A percentile compares a stretch with the other conserved stretches of the same genome.
Evolutionary conservation across 2,113 vertebrate species (phyloP).

Genomic region (Scatophagus argus): DNA sequence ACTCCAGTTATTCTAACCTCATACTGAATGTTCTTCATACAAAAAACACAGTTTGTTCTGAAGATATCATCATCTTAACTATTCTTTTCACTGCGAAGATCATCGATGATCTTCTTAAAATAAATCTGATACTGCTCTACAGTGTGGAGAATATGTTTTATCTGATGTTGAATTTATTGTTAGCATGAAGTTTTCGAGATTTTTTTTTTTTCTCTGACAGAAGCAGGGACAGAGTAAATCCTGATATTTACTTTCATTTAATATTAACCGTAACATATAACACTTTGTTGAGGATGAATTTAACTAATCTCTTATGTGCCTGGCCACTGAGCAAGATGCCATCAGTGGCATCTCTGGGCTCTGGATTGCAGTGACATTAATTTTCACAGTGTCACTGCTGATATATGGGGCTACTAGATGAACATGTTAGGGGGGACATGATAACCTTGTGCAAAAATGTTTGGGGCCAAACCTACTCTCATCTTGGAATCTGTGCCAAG

Average conservation of each 20-base stretch:
- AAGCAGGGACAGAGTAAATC: neutral
- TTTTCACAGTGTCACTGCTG: conserved; percentile 81
- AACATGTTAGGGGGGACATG: conserved; percentile 74
- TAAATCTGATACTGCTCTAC: neutral
- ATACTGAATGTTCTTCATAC: conserved; percentile 30
- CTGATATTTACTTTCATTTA: conserved; percentile 8
- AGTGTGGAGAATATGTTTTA: neutral
- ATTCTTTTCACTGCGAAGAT: conserved; percentile 24
- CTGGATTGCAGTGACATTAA: conserved; percentile 73
- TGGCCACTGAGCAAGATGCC: conserved; percentile 48
- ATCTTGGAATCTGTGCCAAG: conserved; percentile 41
- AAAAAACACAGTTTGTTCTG: conserved; percentile 14
- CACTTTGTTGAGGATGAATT: conserved; percentile 28
- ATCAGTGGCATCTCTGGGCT: conserved; percentile 53
- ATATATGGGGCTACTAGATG: conserved; percentile 77
- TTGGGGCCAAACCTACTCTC: conserved; percentile 67
- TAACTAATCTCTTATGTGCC: conserved; percentile 43
- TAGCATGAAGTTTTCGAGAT: neutral
- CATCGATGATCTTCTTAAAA: conserved; percentile 13
- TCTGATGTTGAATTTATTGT: neutral
- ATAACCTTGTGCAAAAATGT: conserved; percentile 79
- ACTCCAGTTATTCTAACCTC: conserved; percentile 37
- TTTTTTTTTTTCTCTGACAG: neutral
- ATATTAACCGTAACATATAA: neutral
- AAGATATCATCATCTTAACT: conserved; percentile 21